Percentiles rank a stretch among this genome's conserved stretches.
These are phyloP conservation scores for Psophia crepitans DNA, from an alignment of 2,113 vertebrate species.

Conservation along the genomic window DNA sequence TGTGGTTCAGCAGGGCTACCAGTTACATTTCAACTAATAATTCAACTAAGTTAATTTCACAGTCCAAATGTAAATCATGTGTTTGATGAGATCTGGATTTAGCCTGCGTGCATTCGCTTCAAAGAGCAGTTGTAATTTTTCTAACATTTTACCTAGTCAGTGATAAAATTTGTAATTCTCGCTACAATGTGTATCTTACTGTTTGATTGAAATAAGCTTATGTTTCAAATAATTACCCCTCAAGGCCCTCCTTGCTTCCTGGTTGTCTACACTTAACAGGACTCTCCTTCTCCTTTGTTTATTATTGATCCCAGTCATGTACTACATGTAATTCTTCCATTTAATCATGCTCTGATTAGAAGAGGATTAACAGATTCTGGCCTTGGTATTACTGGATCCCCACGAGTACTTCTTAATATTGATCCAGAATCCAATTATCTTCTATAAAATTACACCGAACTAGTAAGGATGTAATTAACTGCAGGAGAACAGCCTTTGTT, in stretches of 20 bases:
- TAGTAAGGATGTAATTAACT: neutral
- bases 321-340: neutral
- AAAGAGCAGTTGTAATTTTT: neutral
- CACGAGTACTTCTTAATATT: neutral
- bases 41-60: neutral
- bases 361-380: neutral
- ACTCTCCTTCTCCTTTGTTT: neutral
- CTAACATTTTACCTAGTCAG: neutral
- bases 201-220: neutral
- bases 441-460: neutral
- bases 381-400: neutral
- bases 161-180: neutral
- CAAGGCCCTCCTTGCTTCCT: neutral
- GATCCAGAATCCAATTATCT: conserved; percentile 17
- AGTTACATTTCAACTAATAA: neutral
- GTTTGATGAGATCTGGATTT: neutral
- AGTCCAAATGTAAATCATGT: neutral
- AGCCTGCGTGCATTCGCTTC: neutral
- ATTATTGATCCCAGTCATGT: neutral
- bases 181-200: neutral
- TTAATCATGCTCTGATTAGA: neutral
- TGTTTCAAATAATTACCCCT: neutral
- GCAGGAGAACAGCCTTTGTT: neutral
- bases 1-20: neutral
- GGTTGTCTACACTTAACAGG: neutral